These are phyloP conservation scores for Sminthurinus signatus DNA, from an alignment of 1,140 invertebrate genomes.

Conservation along the genomic window DNA sequence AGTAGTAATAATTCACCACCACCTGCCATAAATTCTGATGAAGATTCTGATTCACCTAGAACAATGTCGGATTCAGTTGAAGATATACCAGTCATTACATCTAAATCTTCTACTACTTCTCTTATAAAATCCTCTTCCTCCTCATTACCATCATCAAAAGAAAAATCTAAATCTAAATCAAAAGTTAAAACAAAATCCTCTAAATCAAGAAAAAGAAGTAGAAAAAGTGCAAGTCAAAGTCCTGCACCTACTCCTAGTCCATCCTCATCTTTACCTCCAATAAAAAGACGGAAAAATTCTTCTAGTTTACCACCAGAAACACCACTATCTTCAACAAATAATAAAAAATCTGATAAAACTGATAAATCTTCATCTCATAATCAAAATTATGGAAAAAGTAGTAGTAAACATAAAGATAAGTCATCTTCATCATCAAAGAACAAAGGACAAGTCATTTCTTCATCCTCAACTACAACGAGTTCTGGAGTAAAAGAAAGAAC, in stretches of 20 bases:
- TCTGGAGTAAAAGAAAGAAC: constrained; percentile 1
- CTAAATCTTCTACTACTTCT: too few relatives aligned
- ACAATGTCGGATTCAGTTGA: background rate
- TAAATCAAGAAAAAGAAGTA: constrained; percentile 19
- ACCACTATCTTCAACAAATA: background rate
- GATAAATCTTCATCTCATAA: too few relatives aligned
- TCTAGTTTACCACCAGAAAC: constrained; percentile 11
- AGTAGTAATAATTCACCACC: constrained; percentile 6
- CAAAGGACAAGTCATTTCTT: background rate
- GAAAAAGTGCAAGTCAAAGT: constrained; percentile 15
- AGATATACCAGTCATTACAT: background rate
- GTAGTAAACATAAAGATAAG: background rate
- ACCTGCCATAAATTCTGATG: constrained; percentile 31
- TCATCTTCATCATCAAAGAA: background rate
- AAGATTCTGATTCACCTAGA: constrained; percentile 6
- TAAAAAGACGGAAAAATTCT: constrained; percentile 18
- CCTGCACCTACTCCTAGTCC: constrained; percentile 14
- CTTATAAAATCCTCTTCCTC: too few relatives aligned
- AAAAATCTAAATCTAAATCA: too few relatives aligned
- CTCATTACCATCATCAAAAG: too few relatives aligned
- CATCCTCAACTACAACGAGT: constrained; percentile 5
- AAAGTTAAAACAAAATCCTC: constrained; percentile 4
- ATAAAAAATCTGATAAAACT: background rate
- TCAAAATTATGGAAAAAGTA: background rate
- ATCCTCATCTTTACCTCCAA: constrained; percentile 2